phyloP scores from a whole-genome alignment of 2,797 vertebrate genomes.

The Eleutherodactylus coqui region DNA sequence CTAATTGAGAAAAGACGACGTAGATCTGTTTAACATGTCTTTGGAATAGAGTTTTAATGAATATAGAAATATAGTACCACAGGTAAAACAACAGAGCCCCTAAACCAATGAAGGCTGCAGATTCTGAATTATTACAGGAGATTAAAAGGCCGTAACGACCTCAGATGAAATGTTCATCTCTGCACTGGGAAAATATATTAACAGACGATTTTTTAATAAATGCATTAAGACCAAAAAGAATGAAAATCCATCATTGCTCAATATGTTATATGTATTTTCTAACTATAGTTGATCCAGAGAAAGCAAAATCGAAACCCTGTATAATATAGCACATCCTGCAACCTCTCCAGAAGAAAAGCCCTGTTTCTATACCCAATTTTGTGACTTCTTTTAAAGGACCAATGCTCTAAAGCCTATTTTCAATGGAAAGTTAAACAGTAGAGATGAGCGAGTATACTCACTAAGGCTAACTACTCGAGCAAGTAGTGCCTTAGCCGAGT shows the following conservation, averaged over 20 bases:
- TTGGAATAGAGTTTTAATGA: constrained; percentile 53
- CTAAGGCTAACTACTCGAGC: no score
- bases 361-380: no score
- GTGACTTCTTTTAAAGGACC: no score
- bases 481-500: no score
- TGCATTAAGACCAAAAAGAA: neutral
- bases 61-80: neutral
- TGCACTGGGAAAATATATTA: neutral
- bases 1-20: constrained; percentile 79
- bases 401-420: no score
- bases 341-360: no score
- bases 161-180: neutral
- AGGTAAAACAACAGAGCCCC: constrained; percentile 10
- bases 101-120: neutral
- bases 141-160: neutral
- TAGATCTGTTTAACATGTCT: constrained; percentile 72
- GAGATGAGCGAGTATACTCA: no score
- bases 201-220: neutral
- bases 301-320: no score
- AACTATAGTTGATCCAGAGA: no score
- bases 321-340: no score
- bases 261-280: no score
- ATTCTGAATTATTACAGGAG: neutral
- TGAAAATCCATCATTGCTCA: neutral
- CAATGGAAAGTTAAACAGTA: no score